Evolutionary conservation across 2,113 vertebrate species (phyloP).

Genomic region (Lates calcarifer): DNA sequence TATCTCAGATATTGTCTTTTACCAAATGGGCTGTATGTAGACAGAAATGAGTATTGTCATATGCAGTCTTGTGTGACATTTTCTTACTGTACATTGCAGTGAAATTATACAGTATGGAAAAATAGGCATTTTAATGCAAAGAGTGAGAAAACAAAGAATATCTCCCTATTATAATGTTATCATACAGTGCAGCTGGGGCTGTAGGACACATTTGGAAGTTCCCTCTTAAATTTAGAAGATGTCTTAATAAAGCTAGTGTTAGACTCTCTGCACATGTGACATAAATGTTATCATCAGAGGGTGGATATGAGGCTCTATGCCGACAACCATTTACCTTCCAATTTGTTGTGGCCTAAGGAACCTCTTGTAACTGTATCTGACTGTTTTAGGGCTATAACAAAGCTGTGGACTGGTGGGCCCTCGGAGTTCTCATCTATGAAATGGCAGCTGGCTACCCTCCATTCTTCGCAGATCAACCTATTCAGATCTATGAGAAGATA

Average conservation of each 20-base stretch:
- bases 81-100: neutral
- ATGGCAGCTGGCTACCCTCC: conserved; percentile 99
- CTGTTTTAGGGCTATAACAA: conserved; percentile 95
- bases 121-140: neutral
- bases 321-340: too few species aligned
- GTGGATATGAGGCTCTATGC: too few species aligned
- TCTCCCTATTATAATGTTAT: neutral
- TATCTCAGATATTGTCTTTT: neutral
- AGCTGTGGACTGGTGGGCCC: conserved; percentile 99
- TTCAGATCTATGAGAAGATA: conserved; percentile 99
- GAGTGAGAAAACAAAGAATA: neutral
- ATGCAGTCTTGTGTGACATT: neutral
- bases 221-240: neutral
- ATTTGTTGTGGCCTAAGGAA: too few species aligned
- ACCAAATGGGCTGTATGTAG: neutral
- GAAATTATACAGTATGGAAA: neutral
- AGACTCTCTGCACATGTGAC: too few species aligned
- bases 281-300: too few species aligned
- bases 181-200: neutral
- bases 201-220: neutral
- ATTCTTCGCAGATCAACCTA: conserved; percentile 99
- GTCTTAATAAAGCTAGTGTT: too few species aligned
- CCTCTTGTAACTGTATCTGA: neutral
- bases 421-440: conserved; percentile 99
- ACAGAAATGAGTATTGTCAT: neutral